These are phyloP conservation scores for Cisticola juncidis DNA, from an alignment of 2,113 vertebrate species.

Conservation along the genomic window DNA sequence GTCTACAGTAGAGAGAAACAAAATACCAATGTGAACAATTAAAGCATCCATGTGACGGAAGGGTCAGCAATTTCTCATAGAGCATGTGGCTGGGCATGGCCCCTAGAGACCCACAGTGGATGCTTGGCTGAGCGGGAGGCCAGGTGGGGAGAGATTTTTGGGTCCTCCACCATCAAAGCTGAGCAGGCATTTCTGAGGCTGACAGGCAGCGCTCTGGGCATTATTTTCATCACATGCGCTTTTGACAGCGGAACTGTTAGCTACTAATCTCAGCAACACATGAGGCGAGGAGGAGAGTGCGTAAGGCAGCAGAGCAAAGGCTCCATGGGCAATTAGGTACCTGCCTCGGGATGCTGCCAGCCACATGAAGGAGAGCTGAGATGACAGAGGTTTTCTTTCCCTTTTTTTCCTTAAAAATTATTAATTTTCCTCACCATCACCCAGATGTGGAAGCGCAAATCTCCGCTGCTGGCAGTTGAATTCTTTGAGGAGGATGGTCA, in stretches of 20 bases:
- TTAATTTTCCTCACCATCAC: not conserved
- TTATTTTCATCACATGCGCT: not conserved
- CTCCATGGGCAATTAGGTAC: not conserved
- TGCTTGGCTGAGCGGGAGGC: not conserved
- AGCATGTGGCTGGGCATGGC: fast-evolving
- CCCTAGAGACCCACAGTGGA: not conserved
- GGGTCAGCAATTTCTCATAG: slow-evolving; percentile 45
- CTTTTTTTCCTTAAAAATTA: not conserved
- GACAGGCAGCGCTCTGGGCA: not conserved
- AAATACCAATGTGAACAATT: not conserved
- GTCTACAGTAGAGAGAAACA: slow-evolving; percentile 32
- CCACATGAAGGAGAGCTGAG: fast-evolving
- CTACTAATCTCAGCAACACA: not conserved
- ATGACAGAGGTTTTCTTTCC: not conserved
- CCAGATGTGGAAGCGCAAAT: not conserved
- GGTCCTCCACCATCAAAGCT: not conserved
- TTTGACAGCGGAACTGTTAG: not conserved
- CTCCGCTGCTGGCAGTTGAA: not conserved
- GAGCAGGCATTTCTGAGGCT: not conserved
- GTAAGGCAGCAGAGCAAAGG: not conserved
- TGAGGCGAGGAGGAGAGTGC: not conserved
- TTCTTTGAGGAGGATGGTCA: not conserved
- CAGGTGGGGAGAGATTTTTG: not conserved
- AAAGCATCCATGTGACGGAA: not conserved
- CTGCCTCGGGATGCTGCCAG: not conserved